Conservation (phyloP, 2,888 invertebrate genomes). For the Orthonevra nobilis region DNA sequence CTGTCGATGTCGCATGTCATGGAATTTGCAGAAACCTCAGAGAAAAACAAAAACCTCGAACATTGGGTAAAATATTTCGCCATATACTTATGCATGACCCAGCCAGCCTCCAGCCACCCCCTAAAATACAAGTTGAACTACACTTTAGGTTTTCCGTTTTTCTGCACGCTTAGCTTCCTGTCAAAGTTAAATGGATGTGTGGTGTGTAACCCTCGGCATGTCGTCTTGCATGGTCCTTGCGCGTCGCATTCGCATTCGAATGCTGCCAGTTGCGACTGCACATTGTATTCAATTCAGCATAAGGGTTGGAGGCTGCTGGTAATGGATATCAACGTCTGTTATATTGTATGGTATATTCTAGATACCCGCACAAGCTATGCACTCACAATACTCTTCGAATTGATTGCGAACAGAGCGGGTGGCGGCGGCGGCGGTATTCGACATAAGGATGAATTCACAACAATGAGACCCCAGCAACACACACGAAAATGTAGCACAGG, state of each 20-base stretch:
- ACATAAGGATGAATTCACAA: constrained; percentile 43
- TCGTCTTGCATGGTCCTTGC: constrained; percentile 34
- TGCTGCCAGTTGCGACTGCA: constrained; percentile 44
- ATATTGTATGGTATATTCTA: constrained; percentile 51
- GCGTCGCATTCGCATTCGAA: not conserved
- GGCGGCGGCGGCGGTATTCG: too few species aligned
- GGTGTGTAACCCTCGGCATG: constrained; percentile 52
- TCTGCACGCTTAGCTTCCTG: constrained; percentile 69
- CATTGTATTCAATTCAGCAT: constrained; percentile 29
- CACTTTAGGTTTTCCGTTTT: constrained; percentile 50
- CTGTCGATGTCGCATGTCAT: constrained; percentile 50
- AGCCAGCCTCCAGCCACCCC: not conserved
- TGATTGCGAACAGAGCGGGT: constrained; percentile 47
- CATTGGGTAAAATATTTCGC: constrained; percentile 61
- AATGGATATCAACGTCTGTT: constrained; percentile 57
- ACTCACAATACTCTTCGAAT: constrained; percentile 30
- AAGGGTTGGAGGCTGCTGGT: constrained; percentile 26
- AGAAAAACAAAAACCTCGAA: constrained; percentile 23
- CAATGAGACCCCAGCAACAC: constrained; percentile 51
- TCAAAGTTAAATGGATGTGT: constrained; percentile 68
- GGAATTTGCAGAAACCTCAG: constrained; percentile 45
- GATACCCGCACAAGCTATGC: constrained; percentile 43
- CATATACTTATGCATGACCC: constrained; percentile 31
- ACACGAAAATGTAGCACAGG: not conserved
- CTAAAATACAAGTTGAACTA: not conserved